Evolutionary conservation across 2,113 vertebrate species (phyloP).

Genomic region (Rynchops niger): DNA sequence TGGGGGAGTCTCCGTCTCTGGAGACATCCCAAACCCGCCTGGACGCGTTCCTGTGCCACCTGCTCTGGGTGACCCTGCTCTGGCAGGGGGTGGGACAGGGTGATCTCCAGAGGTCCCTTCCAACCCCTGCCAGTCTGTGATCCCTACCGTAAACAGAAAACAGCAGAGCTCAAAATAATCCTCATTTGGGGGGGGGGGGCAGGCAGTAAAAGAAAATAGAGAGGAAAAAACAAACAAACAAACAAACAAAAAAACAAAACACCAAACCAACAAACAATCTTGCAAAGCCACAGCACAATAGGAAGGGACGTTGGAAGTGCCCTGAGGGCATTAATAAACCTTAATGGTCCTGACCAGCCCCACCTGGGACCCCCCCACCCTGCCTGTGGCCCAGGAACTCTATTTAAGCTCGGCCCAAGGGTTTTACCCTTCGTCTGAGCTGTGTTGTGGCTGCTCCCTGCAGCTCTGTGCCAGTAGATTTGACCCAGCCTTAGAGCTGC

Average conservation of each 20-base stretch:
- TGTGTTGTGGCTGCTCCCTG: neutral
- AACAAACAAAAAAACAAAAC: neutral
- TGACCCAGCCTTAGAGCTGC: neutral
- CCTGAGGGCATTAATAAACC: neutral
- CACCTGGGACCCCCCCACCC: neutral
- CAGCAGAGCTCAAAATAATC: neutral
- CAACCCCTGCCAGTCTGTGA: no score
- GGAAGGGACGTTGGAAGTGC: fast-evolving
- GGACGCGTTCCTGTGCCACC: no score
- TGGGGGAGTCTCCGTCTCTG: no score
- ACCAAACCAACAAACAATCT: no score
- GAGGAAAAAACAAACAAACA: no score
- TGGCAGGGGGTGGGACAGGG: no score
- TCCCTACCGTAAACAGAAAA: neutral
- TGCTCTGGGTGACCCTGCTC: no score
- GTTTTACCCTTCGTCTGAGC: neutral
- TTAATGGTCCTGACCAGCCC: neutral
- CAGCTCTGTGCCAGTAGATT: neutral
- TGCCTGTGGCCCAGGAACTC: neutral
- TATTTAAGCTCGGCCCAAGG: neutral
- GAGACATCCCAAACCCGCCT: no score
- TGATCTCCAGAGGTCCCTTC: no score
- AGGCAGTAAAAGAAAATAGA: neutral
- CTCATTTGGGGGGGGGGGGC: neutral
- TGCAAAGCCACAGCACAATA: neutral